Evolutionary conservation across 2,113 vertebrate species (phyloP).

Genomic region (Tautogolabrus adspersus): DNA sequence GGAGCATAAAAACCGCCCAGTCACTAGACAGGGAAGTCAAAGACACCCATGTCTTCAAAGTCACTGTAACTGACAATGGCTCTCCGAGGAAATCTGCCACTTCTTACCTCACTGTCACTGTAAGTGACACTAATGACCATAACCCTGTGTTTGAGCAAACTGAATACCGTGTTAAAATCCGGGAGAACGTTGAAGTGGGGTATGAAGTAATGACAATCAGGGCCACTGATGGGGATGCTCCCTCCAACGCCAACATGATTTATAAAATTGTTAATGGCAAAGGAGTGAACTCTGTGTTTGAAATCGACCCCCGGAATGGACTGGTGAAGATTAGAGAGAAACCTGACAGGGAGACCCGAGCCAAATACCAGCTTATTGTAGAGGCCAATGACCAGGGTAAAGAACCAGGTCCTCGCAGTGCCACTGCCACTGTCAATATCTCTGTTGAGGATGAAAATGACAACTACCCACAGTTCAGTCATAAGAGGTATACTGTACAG

Average conservation of each 20-base stretch:
- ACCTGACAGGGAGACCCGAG: constrained; percentile 89
- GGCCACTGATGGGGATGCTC: constrained; percentile 93
- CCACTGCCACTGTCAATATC: constrained; percentile 92
- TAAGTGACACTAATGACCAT: constrained; percentile 96
- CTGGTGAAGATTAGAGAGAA: constrained; percentile 90
- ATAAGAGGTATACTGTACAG: constrained; percentile 92
- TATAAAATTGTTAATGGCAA: constrained; percentile 89
- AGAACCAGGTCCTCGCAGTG: constrained; percentile 90
- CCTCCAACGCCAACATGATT: constrained; percentile 95
- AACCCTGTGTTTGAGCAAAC: constrained; percentile 92
- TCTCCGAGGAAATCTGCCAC: constrained; percentile 85
- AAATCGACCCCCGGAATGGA: constrained; percentile 91
- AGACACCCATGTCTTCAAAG: constrained; percentile 94
- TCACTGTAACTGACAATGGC: constrained; percentile 89
- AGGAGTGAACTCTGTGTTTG: constrained; percentile 85
- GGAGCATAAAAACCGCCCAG: constrained; percentile 88
- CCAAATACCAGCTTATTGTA: constrained; percentile 90
- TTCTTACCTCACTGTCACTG: constrained; percentile 91
- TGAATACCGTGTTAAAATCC: constrained; percentile 89
- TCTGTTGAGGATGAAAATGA: constrained; percentile 95
- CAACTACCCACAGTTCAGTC: constrained; percentile 96
- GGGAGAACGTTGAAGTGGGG: constrained; percentile 95
- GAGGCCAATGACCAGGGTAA: constrained; percentile 96
- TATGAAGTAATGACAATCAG: constrained; percentile 95
- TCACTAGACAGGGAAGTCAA: constrained; percentile 93